Percentiles rank a stretch among this genome's conserved stretches.
These are phyloP conservation scores for Scolopax mira DNA, from an alignment of 2,113 vertebrate species.

Conservation along the genomic window DNA sequence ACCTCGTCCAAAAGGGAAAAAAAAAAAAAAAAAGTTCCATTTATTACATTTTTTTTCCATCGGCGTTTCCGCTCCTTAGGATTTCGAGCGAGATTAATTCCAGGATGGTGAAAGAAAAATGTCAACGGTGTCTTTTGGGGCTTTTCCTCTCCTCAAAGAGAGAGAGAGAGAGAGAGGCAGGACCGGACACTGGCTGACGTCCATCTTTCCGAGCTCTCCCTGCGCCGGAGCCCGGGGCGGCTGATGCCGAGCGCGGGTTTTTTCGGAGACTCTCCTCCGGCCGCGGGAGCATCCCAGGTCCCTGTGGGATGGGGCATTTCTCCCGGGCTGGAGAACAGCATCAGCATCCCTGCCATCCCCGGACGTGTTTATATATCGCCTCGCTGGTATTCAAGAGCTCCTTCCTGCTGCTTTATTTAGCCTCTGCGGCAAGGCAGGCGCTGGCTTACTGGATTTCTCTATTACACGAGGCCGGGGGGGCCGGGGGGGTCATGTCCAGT, in stretches of 20 bases:
- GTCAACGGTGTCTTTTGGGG: not conserved
- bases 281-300: accelerated
- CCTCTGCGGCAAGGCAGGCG: conserved; percentile 43
- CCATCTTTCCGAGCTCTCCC: not conserved
- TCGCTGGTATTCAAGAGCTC: conserved; percentile 17
- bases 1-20: not conserved
- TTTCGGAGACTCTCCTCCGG: not conserved
- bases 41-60: conserved; percentile 18
- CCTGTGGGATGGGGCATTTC: accelerated
- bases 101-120: not conserved
- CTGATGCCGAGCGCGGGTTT: not conserved
- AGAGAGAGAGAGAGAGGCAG: not conserved
- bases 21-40: not conserved
- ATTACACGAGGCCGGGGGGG: accelerated
- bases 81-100: not conserved
- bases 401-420: conserved; percentile 65
- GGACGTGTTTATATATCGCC: conserved; percentile 7
- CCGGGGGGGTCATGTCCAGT: too few relatives aligned
- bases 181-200: not conserved
- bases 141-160: not conserved
- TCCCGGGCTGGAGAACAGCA: accelerated
- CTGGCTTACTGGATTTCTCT: not conserved
- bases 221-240: accelerated
- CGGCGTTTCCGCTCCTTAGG: not conserved
- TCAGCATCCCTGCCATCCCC: not conserved